phyloP scores from a whole-genome alignment of 1,140 invertebrate genomes.

The Bathynomus jamesi region DNA sequence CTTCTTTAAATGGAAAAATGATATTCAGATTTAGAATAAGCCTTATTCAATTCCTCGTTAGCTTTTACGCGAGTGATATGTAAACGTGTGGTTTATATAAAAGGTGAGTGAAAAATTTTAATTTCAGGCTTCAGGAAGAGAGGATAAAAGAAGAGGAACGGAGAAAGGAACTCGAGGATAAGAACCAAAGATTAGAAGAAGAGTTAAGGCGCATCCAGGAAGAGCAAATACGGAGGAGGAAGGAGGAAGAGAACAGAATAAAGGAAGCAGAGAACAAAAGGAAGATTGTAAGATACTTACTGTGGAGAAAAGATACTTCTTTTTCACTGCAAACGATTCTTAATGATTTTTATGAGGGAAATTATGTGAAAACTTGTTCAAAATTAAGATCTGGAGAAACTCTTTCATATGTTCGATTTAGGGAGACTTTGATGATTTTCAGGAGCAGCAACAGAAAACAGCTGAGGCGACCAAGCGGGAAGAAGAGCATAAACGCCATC shows the following conservation, averaged over 20 bases:
- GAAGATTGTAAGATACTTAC: not conserved
- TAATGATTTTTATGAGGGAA: too few species aligned
- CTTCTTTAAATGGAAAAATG: too few species aligned
- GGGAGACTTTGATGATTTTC: too few species aligned
- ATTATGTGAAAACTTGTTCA: too few species aligned
- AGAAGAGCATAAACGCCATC: conserved; percentile 29
- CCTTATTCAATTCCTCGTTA: too few species aligned
- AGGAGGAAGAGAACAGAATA: conserved; percentile 9
- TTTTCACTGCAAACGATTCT: too few species aligned
- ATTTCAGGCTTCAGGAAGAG: not conserved
- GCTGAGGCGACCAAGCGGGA: conserved; percentile 22
- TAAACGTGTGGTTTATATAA: too few species aligned
- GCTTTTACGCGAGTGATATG: too few species aligned
- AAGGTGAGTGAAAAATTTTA: not conserved
- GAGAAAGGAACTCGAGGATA: not conserved
- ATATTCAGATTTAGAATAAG: too few species aligned
- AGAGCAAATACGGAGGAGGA: conserved; percentile 6
- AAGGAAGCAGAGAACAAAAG: not conserved
- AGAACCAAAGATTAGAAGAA: conserved; percentile 2
- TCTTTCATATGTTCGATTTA: too few species aligned
- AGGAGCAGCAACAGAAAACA: conserved; percentile 33
- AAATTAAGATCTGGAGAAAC: too few species aligned
- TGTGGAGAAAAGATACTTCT: not conserved
- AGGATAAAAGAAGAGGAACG: conserved; percentile 20
- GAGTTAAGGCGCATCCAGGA: conserved; percentile 5